Evolutionary conservation across 2,113 vertebrate genomes (phyloP).

Genomic region (crab-eating macaque (Macaca fascicularis)): DNA sequence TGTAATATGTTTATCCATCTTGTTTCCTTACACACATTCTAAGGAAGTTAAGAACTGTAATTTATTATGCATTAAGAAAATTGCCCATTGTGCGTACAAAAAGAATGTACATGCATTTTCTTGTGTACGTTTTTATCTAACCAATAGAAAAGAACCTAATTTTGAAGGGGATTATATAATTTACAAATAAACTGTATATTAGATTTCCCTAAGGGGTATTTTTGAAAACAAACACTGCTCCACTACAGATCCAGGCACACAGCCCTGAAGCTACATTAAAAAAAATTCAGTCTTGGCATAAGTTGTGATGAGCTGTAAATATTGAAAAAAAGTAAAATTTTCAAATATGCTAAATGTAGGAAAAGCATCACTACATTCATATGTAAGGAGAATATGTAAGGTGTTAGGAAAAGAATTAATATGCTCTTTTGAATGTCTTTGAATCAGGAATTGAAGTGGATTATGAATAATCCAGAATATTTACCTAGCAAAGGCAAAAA

Average conservation of each 20-base stretch:
- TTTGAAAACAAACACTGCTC: constrained; percentile 40
- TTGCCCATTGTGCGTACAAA: not conserved
- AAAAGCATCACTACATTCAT: not conserved
- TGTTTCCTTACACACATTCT: not conserved
- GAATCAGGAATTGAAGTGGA: not conserved
- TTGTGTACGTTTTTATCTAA: constrained; percentile 30
- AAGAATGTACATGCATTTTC: constrained; percentile 13
- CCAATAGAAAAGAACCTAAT: constrained; percentile 33
- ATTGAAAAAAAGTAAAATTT: constrained; percentile 71
- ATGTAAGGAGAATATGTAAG: not conserved
- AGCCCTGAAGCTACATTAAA: constrained; percentile 72
- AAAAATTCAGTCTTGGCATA: constrained; percentile 76
- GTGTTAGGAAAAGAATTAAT: not conserved
- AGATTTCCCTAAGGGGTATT: constrained; percentile 39
- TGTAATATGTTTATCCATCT: not conserved
- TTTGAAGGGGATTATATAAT: constrained; percentile 41
- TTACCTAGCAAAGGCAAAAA: not conserved
- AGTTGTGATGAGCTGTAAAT: constrained; percentile 68
- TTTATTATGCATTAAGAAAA: constrained; percentile 32
- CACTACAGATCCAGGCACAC: constrained; percentile 74
- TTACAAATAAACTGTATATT: constrained; percentile 54
- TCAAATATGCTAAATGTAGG: constrained; percentile 59
- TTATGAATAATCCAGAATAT: not conserved
- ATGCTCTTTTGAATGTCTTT: not conserved
- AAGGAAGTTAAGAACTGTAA: not conserved